Evolutionary conservation across 2,113 vertebrate species (phyloP).

Genomic region (Toxostoma redivivum): DNA sequence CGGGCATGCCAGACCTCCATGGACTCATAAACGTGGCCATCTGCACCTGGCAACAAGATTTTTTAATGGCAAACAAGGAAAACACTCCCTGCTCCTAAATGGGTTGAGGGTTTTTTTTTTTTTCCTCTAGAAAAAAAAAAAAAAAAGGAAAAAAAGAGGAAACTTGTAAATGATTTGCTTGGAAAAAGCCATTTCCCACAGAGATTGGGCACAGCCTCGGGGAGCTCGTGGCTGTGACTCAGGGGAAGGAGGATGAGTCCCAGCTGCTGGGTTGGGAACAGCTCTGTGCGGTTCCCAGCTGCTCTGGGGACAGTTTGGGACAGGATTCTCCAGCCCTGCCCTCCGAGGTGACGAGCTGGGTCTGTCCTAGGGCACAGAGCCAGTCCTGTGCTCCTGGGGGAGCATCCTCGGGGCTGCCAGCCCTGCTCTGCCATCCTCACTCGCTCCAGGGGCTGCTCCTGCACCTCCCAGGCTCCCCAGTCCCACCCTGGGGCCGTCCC

Average conservation of each 20-base stretch:
- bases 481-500: not conserved
- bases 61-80: not conserved
- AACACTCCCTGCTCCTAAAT: not conserved
- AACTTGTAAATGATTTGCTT: not conserved
- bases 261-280: not conserved
- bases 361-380: not conserved
- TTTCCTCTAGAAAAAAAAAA: rapidly evolving
- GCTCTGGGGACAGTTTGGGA: not conserved
- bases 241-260: not conserved
- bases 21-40: not conserved
- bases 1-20: not conserved
- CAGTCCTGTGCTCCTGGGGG: not conserved
- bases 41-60: not conserved
- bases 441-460: rapidly evolving
- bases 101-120: not conserved
- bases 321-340: not conserved
- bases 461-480: not conserved
- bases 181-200: not conserved
- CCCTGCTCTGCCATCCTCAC: not conserved
- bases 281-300: rapidly evolving
- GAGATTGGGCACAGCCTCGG: rapidly evolving
- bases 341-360: not conserved
- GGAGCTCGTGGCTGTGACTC: not conserved
- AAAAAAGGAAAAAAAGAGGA: not conserved
- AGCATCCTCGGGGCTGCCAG: rapidly evolving